Evolutionary conservation across 2,113 vertebrate genomes (phyloP).

Genomic region (Anolis sagrei): DNA sequence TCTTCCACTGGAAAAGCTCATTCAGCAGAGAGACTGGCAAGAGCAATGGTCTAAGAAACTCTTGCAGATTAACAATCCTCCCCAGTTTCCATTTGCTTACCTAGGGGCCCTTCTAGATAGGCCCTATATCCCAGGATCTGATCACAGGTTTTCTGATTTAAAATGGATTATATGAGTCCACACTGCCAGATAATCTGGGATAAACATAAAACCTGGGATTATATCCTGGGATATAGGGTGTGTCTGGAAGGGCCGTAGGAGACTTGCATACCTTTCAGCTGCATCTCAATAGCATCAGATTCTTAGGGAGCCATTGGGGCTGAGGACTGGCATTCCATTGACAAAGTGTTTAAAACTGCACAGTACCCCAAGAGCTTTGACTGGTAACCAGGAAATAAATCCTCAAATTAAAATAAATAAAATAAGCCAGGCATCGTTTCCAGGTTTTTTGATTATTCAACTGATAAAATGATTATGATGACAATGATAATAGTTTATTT

Average conservation of each 20-base stretch:
- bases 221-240: no score
- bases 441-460: background rate
- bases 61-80: background rate
- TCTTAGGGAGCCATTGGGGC: background rate
- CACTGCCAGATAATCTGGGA: no score
- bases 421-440: background rate
- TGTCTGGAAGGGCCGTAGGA: no score
- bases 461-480: background rate
- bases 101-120: no score
- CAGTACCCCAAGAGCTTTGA: background rate
- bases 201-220: no score
- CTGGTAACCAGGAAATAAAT: background rate
- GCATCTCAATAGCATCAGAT: background rate
- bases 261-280: background rate
- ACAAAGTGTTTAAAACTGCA: background rate
- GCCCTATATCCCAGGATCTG: no score
- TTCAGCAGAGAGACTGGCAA: no score
- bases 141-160: no score
- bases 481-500: background rate
- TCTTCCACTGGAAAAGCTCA: background rate
- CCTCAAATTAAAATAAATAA: background rate
- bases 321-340: background rate
- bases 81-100: background rate
- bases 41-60: background rate
- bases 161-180: no score